Base-by-base conservation (phyloP, 2,888 invertebrate species). In the Prosapia bicincta region DNA sequence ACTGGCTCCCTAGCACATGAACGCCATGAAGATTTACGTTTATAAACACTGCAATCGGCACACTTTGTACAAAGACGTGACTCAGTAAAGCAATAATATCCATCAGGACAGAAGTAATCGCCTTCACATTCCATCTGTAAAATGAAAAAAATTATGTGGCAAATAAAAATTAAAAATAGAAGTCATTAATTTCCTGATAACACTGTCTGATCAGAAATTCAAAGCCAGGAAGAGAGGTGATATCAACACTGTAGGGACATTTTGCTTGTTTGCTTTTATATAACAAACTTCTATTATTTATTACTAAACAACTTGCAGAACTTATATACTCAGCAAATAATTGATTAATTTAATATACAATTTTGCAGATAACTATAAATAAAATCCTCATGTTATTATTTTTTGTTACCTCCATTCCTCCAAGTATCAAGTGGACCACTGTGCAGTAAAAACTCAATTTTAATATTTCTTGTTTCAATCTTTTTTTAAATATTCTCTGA, bases 1-100 rank as follows among this genome's bases (percentile, higher is more conserved):
- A 26, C 13, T 0, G 73, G 73, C 3, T 66, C 70, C 28, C 69
- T 73, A 26, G 73, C 71, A 67, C 76, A 76, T 7, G 66, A 23
- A 13, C 68, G 73, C 76, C 76, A 76, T 3, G 71, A 28, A 3
- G 76, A 38, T 26, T 74, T 74, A n/a, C 74, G 74, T 24, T 69
- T 74, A 65, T 74, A 74, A 13, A 25, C 30, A 54, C 15, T 15
- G 25, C 74, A 74, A 13, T 74, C 69, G 7, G 69, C n/a, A 24
- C 74, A 74, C 38, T 68, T 69, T 0, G 74, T 69, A 26, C 74
- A 74, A n/a, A 54, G 28, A 10, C 69, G 69, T 5, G 74, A 74
- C 54, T 68, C 69, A 15, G 43, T 28, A 9, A 69, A 68, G 66
- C 74, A 74, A 66, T 26, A 74, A 30, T 25, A 74, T 15, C 74